Percentiles rank a stretch among this genome's conserved stretches.
phyloP scores from a whole-genome alignment of 2,113 vertebrate genomes.

The Murina feae region DNA sequence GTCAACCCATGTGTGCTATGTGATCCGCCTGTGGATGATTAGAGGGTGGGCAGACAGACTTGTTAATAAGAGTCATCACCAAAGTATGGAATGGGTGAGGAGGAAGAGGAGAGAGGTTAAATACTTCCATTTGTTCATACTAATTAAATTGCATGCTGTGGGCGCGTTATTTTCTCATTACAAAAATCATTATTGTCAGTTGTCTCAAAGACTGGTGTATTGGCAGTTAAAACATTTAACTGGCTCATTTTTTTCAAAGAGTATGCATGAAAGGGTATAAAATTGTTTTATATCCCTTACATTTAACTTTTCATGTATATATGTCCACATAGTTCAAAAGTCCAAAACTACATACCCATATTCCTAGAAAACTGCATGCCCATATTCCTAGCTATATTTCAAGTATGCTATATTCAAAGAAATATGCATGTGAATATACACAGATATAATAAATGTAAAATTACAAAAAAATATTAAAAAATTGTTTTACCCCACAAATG shows the following conservation, averaged over 20 bases:
- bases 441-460: background rate
- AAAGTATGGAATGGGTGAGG: background rate
- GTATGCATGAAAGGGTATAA: background rate
- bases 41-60: background rate
- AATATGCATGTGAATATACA: background rate
- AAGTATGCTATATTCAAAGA: background rate
- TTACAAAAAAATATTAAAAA: background rate
- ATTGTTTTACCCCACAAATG: background rate
- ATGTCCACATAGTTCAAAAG: background rate
- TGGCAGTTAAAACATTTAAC: background rate
- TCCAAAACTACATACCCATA: background rate
- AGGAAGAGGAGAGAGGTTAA: background rate
- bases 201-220: background rate
- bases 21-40: background rate
- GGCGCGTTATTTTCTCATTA: background rate
- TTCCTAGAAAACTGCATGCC: background rate
- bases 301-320: background rate
- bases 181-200: background rate
- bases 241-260: background rate
- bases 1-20: rapidly evolving
- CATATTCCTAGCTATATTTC: background rate
- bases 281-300: background rate
- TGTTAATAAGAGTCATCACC: background rate
- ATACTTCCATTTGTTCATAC: background rate
- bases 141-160: background rate